phyloP scores from a whole-genome alignment of 2,888 invertebrate genomes.

The Drosophila robusta region DNA sequence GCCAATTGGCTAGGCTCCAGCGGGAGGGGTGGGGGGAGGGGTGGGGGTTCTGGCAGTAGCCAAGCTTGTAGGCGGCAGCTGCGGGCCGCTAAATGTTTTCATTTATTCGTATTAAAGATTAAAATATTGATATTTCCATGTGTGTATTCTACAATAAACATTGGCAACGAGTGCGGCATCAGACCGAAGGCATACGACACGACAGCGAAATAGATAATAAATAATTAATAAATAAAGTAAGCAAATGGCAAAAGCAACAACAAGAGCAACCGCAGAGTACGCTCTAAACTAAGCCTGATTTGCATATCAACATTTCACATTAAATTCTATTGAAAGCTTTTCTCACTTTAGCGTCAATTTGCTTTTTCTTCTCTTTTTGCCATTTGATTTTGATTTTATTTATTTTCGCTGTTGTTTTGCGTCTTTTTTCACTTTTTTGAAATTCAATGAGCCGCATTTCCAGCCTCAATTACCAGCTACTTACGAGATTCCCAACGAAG shows the following conservation, averaged over 20 bases:
- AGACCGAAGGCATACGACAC: slow-evolving; percentile 30
- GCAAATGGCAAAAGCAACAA: slow-evolving; percentile 41
- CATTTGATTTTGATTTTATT: background rate
- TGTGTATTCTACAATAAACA: too few relatives aligned
- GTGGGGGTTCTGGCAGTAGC: slow-evolving; percentile 1
- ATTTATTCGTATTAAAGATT: slow-evolving; percentile 60
- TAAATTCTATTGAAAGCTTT: slow-evolving; percentile 76
- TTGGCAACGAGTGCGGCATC: slow-evolving; percentile 16
- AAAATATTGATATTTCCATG: slow-evolving; percentile 14
- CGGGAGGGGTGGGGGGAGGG: background rate
- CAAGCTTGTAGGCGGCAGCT: slow-evolving; percentile 46
- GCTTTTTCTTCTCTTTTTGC: slow-evolving; percentile 13
- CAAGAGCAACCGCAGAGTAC: slow-evolving; percentile 16
- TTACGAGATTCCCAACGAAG: slow-evolving; percentile 2
- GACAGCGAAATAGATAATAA: slow-evolving; percentile 70
- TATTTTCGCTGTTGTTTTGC: slow-evolving; percentile 1
- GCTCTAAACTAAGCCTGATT: slow-evolving; percentile 33
- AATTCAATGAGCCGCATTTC: slow-evolving; percentile 72
- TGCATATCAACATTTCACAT: slow-evolving; percentile 78
- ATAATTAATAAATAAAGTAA: slow-evolving; percentile 75
- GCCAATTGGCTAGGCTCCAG: slow-evolving; percentile 16
- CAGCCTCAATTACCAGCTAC: slow-evolving; percentile 37
- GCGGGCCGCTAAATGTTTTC: slow-evolving; percentile 65
- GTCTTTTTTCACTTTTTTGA: slow-evolving; percentile 26
- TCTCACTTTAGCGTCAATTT: slow-evolving; percentile 71